Percentiles rank a stretch among this genome's conserved stretches.
Evolutionary conservation across 35 echinoderm and acorn worm species (phyloP).

Genomic region (Heliocidaris erythrogramma): DNA sequence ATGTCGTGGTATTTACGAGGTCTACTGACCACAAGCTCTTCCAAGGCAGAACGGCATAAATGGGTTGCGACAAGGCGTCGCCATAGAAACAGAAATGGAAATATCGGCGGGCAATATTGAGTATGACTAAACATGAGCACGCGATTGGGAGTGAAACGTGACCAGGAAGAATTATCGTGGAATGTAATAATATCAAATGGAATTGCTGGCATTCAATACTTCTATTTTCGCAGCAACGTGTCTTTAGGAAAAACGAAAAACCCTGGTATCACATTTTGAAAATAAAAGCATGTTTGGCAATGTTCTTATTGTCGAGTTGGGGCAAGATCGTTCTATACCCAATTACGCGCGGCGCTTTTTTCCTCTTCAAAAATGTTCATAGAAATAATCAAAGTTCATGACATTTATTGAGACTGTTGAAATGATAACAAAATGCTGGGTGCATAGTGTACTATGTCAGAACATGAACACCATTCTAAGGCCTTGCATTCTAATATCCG

Average conservation of each 20-base stretch:
- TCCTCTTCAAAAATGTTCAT: neutral
- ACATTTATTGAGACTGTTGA: neutral
- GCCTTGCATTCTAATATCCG: neutral
- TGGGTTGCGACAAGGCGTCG: neutral
- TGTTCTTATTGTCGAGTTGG: neutral
- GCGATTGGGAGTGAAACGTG: neutral
- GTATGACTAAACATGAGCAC: conserved; percentile 8
- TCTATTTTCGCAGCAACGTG: conserved; percentile 9
- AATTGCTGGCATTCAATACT: neutral
- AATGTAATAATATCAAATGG: conserved; percentile 12
- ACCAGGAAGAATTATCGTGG: neutral
- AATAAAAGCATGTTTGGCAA: neutral
- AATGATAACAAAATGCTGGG: neutral
- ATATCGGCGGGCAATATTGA: conserved; percentile 15
- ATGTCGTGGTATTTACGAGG: neutral
- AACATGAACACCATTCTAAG: neutral
- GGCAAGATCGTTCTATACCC: neutral
- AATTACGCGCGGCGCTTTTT: neutral
- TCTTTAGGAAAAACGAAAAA: neutral
- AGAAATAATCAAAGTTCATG: neutral
- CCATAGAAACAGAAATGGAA: neutral
- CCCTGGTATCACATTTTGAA: neutral
- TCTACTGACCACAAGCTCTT: neutral
- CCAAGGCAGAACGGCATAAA: neutral
- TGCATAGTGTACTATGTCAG: neutral